Base-by-base conservation (phyloP, 2,797 vertebrate species). In the Staurois parvus region DNA sequence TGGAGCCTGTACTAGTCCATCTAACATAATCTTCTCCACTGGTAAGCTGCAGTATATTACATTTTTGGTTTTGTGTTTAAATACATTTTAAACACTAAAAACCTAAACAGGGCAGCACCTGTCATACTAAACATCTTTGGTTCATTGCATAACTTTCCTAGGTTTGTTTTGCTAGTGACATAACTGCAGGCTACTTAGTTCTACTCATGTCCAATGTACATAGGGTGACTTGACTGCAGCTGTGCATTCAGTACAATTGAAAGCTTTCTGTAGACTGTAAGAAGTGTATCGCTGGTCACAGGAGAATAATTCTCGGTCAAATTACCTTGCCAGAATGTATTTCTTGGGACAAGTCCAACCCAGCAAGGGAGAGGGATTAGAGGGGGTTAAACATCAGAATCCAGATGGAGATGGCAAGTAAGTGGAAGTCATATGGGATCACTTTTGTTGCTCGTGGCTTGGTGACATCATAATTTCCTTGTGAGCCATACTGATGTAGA, bases 361-460 rank as follows among this genome's bases (percentile, higher is more conserved):
- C 12, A 26, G 64, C 13, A 19, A 3, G 26, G 28, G 64, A 66
- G 52, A 66, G 64, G 64, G 64, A 66, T 66, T 26, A 66, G 26
- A 66, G 10, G 26, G 37, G 64, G 64, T 66, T 66, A 66, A 66
- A 29, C 11, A 3, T 4, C 17, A 19, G 26, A 66, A 15, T 66
- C 64, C 64, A 66, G 64, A 66, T 66, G 64, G 64, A 28, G 64
- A 66, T 66, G 64, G 64, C 10, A 66, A 66, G 64, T 29, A 29
- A 28, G 28, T 12, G 26, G 64, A 26, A 29, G n/a, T 29, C 64
- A 66, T 66, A 66, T 66, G 64, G 64, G n/a, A 66, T 66, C 26
- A 66, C 64, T 66, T n/a, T 66, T 66, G 64, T 29, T 64, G 2
- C 59, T 64, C 59, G 59, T 64, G 26, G 26, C 64, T 13, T 13